These are phyloP conservation scores for Armadillidium nasatum DNA, from an alignment of 1,140 invertebrate species.

Conservation along the genomic window DNA sequence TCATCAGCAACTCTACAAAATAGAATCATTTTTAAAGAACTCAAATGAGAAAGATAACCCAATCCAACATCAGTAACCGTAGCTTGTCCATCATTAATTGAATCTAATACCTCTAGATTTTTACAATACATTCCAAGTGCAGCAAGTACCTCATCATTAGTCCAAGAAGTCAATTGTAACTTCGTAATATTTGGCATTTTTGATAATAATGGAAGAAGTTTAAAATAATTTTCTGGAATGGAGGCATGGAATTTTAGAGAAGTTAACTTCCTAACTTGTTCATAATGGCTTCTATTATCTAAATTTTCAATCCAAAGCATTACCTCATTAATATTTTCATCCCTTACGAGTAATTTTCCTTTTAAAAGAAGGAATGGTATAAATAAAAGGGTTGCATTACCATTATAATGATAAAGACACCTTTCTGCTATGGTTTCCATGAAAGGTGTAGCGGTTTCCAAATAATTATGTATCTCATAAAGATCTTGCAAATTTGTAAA, in stretches of 20 bases:
- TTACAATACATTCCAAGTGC: not conserved
- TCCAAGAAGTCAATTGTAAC: not conserved
- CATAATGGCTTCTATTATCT: not conserved
- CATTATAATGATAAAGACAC: not conserved
- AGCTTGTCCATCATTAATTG: not conserved
- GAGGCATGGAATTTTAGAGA: not conserved
- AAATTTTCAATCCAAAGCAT: not conserved
- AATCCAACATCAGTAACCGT: not conserved
- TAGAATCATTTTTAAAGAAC: not conserved
- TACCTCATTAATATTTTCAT: not conserved
- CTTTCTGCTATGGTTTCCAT: not conserved
- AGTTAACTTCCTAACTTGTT: not conserved
- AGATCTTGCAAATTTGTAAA: no score
- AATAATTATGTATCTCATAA: not conserved
- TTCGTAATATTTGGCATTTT: not conserved
- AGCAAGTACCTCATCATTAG: not conserved
- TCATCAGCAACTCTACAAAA: not conserved
- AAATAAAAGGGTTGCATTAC: not conserved
- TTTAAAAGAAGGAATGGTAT: not conserved
- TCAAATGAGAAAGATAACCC: not conserved
- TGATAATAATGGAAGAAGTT: not conserved
- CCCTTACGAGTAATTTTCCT: not conserved
- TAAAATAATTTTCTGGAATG: not conserved
- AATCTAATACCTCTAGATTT: not conserved
- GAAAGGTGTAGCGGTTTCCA: not conserved